Evolutionary conservation across 1,140 invertebrate species (phyloP), one percentile per base, ranked within the genome.

Genomic region (Hydropsyche tenuis): DNA sequence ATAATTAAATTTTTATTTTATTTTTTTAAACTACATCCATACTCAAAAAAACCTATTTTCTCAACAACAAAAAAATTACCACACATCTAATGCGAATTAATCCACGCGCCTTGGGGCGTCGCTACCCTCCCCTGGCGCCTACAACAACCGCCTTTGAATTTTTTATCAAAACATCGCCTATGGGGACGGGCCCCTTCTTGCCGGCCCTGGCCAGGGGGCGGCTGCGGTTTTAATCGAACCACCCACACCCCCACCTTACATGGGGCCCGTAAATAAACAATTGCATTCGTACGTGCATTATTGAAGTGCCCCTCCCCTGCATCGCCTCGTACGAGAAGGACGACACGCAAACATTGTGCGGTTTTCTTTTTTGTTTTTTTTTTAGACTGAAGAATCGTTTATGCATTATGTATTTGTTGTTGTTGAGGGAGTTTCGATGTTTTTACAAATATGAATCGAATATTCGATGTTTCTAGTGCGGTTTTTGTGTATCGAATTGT

Each of bases 231-330:
- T 53, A 53, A 53, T 53, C 48, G 48, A 53, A 53, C 48, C 48
- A 1, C 48, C 9, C 30, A n/a, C n/a, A n/a, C n/a, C n/a, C n/a
- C n/a, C n/a, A n/a, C n/a, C n/a, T n/a, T n/a, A n/a, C n/a, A n/a
- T n/a, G n/a, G n/a, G n/a, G n/a, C 16, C 48, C 16, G 16, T 53
- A 53, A 53, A 53, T 53, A 53, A 53, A 53, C 48, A 53, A 53
- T 53, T 53, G 48, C 48, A 53, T 53, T 53, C 48, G 48, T 53
- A 53, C 48, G 48, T 53, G 48, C 48, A 53, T 53, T 53, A 53
- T 53, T 53, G 48, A 53, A 53, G n/a, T 16, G 45, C 5, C 48
- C 16, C 20, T 18, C 16, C 45, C 45, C 45, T 46, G 45, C 45
- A 46, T 16, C 45, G 45, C 45, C 45, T 16, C 18, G 45, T 16